phyloP scores from a whole-genome alignment of 2,888 invertebrate genomes.

The Clanis bilineata region DNA sequence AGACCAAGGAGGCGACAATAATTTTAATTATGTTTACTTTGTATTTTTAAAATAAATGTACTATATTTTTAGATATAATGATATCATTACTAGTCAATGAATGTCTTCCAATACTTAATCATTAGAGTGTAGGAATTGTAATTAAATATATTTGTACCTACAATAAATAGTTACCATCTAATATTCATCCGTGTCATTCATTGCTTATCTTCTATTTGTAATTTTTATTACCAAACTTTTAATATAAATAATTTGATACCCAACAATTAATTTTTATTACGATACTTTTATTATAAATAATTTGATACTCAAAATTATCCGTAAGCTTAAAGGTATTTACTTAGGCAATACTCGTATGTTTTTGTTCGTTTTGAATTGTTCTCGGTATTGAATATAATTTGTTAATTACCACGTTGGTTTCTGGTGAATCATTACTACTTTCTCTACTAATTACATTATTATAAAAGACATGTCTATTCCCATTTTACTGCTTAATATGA shows the following conservation, averaged over 20 bases:
- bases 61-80: slow-evolving; percentile 12
- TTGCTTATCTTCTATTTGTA: too few relatives aligned
- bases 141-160: slow-evolving; percentile 17
- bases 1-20: too few relatives aligned
- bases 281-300: too few relatives aligned
- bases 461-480: not conserved
- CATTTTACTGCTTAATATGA: not conserved
- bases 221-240: too few relatives aligned
- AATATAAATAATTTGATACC: too few relatives aligned
- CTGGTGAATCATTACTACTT: not conserved
- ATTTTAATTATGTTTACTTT: too few relatives aligned
- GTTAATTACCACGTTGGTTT: not conserved
- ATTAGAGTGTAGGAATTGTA: slow-evolving; percentile 16
- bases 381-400: not conserved
- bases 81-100: slow-evolving; percentile 9
- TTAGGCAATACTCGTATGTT: not conserved
- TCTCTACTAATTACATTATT: slow-evolving; percentile 4
- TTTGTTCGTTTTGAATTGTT: not conserved
- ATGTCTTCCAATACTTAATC: slow-evolving; percentile 27
- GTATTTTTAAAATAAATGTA: too few relatives aligned
- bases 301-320: too few relatives aligned
- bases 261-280: too few relatives aligned
- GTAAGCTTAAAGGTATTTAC: too few relatives aligned
- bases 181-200: not conserved
- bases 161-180: not conserved